These are phyloP conservation scores for Rutilus rutilus DNA, from an alignment of 2,113 vertebrate genomes.

Conservation along the genomic window DNA sequence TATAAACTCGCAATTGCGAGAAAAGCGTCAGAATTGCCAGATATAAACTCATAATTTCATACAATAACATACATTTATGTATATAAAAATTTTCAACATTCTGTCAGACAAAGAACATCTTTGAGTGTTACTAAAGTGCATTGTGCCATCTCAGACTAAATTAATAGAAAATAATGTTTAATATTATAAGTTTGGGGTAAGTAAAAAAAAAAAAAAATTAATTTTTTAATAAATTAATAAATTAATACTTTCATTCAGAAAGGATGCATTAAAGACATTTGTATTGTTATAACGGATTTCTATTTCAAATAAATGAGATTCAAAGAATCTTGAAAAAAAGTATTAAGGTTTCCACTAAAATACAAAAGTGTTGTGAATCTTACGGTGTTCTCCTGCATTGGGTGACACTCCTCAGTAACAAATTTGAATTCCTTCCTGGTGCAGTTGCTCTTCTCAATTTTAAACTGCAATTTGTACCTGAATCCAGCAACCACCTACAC, in stretches of 20 bases:
- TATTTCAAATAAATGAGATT: too few relatives aligned
- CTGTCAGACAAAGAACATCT: neutral
- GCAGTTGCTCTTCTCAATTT: conserved; percentile 84
- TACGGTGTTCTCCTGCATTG: conserved; percentile 69
- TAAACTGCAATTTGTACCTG: conserved; percentile 78
- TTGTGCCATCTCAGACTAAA: neutral
- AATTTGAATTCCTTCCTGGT: conserved; percentile 77
- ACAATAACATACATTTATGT: too few relatives aligned
- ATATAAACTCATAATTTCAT: too few relatives aligned
- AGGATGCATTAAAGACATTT: too few relatives aligned
- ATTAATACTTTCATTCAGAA: too few relatives aligned
- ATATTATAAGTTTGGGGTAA: neutral
- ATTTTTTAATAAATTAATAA: too few relatives aligned
- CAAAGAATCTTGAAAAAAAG: too few relatives aligned
- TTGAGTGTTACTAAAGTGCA: neutral
- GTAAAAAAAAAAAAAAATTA: too few relatives aligned
- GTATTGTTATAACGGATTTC: too few relatives aligned
- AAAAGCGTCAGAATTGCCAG: too few relatives aligned
- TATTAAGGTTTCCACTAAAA: neutral
- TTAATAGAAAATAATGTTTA: neutral
- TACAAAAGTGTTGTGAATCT: conserved; percentile 53
- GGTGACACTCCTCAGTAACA: conserved; percentile 75
- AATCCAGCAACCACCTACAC: conserved; percentile 84
- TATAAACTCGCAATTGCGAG: too few relatives aligned
- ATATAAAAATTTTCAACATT: neutral